Conservation (phyloP, 2,888 invertebrate species). For the Pterobdella sp. region DNA sequence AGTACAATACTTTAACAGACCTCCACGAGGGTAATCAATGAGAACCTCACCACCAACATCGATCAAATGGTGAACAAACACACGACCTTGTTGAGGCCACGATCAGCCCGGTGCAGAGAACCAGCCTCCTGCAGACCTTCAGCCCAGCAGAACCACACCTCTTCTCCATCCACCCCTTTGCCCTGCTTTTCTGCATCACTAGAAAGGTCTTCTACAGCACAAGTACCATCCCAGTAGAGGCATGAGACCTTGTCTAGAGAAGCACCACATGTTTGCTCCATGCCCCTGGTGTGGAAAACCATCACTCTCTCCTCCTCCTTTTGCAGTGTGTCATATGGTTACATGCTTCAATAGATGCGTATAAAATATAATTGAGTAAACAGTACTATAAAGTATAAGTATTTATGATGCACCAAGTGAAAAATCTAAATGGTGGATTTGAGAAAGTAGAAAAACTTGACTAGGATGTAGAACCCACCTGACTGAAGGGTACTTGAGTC, state of each 20-base stretch:
- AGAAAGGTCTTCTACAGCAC: conserved; percentile 40
- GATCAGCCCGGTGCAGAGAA: conserved; percentile 42
- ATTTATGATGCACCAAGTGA: neutral
- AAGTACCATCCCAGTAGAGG: conserved; percentile 54
- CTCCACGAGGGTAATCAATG: too few species aligned
- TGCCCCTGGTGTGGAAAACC: conserved; percentile 52
- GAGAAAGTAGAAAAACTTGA: neutral
- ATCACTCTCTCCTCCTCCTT: conserved; percentile 50
- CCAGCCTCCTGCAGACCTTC: neutral
- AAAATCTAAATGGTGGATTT: neutral
- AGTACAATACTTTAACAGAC: too few species aligned
- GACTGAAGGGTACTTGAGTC: conserved; percentile 44
- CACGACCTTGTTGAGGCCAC: conserved; percentile 48
- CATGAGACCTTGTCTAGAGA: conserved; percentile 49
- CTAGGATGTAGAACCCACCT: conserved; percentile 39
- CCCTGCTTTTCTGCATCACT: neutral
- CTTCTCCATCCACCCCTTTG: neutral
- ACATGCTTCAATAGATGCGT: neutral
- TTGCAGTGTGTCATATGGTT: neutral
- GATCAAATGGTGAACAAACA: too few species aligned
- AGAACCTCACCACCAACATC: too few species aligned
- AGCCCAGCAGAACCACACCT: too few species aligned
- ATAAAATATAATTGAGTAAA: neutral
- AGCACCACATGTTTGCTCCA: conserved; percentile 54
- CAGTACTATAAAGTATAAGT: neutral